Conservation (phyloP, 2,797 vertebrate species). For the Dermochelys coriacea region DNA sequence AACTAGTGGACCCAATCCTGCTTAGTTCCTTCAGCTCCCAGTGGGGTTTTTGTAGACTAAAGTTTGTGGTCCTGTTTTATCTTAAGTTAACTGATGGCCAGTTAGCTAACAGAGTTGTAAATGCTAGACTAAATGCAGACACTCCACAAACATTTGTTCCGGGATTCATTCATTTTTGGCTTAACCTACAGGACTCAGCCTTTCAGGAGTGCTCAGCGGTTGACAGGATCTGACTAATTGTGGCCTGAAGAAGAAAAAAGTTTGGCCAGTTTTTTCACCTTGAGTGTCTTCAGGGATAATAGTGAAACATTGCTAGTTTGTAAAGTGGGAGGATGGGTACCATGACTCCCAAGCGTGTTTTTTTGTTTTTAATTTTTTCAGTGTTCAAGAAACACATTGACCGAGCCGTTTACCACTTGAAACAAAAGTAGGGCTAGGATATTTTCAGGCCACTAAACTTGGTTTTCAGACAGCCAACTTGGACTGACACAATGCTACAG, state of each 20-base stretch:
- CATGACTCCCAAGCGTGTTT: conserved; percentile 8
- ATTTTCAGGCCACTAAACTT: conserved; percentile 75
- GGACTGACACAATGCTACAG: conserved; percentile 70
- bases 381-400: conserved; percentile 9
- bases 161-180: not conserved
- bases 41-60: not conserved
- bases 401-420: conserved; percentile 65
- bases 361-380: conserved; percentile 40
- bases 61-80: not conserved
- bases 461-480: conserved; percentile 59
- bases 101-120: conserved; percentile 3
- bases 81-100: not conserved
- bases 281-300: not conserved
- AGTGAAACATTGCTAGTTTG: conserved; percentile 20
- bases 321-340: conserved; percentile 15
- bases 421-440: conserved; percentile 56
- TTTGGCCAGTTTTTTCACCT: not conserved
- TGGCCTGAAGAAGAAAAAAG: not conserved
- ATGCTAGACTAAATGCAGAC: accelerated
- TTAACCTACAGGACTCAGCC: not conserved
- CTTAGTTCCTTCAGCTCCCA: not conserved
- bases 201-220: not conserved
- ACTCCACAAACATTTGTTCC: not conserved
- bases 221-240: not conserved
- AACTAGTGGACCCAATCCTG: not conserved